Conservation (phyloP, 2,113 vertebrate genomes). For the Chlorodrepanis virens region DNA sequence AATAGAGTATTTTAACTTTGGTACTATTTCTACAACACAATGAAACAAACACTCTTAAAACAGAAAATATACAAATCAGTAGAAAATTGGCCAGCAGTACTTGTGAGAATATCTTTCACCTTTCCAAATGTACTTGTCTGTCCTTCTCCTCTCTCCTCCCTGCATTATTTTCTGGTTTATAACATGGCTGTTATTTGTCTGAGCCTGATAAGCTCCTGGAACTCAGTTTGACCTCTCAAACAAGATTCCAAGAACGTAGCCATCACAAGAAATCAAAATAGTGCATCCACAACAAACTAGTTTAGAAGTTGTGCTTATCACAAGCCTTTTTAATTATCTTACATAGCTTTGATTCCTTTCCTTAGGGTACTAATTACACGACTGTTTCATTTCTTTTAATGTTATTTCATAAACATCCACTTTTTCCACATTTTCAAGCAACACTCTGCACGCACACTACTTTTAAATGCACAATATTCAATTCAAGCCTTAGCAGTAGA, state of each 20-base stretch:
- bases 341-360: constrained; percentile 48
- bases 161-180: neutral
- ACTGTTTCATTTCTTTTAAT: neutral
- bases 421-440: constrained; percentile 26
- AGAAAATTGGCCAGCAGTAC: neutral
- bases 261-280: constrained; percentile 21
- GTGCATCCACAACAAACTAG: constrained; percentile 42
- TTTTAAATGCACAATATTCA: constrained; percentile 48
- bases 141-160: neutral
- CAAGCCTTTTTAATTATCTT: constrained; percentile 62
- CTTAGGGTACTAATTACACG: constrained; percentile 50
- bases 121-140: neutral
- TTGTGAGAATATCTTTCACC: neutral
- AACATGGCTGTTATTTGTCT: neutral
- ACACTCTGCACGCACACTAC: neutral
- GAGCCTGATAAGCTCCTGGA: neutral
- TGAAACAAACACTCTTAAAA: neutral
- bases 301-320: constrained; percentile 51
- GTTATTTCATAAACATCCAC: neutral
- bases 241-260: constrained; percentile 9
- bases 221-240: constrained; percentile 33
- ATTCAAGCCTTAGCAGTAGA: constrained; percentile 15
- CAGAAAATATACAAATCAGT: neutral
- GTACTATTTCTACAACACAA: neutral
- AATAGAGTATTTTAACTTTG: neutral